phyloP scores from a whole-genome alignment of 2,888 invertebrate genomes.

The Hemicrepidius hirtus region DNA sequence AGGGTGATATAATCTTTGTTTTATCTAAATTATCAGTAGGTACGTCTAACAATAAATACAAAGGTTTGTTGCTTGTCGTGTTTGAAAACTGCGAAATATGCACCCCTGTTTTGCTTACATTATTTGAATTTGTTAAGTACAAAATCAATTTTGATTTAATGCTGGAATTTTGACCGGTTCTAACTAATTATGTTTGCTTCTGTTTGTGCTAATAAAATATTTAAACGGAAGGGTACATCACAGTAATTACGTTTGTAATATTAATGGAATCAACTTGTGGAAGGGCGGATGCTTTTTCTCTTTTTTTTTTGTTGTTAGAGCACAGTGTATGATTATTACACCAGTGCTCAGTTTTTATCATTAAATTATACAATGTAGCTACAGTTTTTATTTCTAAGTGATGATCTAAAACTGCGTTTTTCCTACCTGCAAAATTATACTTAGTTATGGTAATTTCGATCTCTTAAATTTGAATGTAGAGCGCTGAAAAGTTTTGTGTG shows the following conservation, averaged over 20 bases:
- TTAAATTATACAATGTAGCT: neutral
- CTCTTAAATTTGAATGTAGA: too few species aligned
- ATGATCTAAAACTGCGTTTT: neutral
- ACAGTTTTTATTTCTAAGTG: neutral
- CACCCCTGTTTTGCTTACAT: neutral
- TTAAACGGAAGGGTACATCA: constrained; percentile 26
- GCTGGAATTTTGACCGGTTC: constrained; percentile 7
- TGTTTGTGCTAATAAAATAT: constrained; percentile 24
- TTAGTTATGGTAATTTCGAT: too few species aligned
- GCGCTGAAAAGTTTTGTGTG: too few species aligned
- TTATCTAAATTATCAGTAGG: neutral
- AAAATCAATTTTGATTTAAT: constrained; percentile 14
- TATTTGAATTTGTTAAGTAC: constrained; percentile 6
- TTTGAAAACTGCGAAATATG: neutral
- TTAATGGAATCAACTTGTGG: constrained; percentile 22
- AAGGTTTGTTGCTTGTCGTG: neutral
- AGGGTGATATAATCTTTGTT: constrained; percentile 1
- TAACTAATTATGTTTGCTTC: constrained; percentile 23
- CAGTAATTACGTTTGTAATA: constrained; percentile 27
- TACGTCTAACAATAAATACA: neutral
- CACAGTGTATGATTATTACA: neutral
- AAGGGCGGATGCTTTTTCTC: constrained; percentile 18
- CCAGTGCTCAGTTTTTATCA: neutral
- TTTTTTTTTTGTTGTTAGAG: constrained; percentile 6
- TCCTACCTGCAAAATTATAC: too few species aligned